Percentiles rank a stretch among this genome's conserved stretches.
These are phyloP conservation scores for Melanerpes aurifrons DNA, from an alignment of 2,113 vertebrate genomes.

Conservation along the genomic window DNA sequence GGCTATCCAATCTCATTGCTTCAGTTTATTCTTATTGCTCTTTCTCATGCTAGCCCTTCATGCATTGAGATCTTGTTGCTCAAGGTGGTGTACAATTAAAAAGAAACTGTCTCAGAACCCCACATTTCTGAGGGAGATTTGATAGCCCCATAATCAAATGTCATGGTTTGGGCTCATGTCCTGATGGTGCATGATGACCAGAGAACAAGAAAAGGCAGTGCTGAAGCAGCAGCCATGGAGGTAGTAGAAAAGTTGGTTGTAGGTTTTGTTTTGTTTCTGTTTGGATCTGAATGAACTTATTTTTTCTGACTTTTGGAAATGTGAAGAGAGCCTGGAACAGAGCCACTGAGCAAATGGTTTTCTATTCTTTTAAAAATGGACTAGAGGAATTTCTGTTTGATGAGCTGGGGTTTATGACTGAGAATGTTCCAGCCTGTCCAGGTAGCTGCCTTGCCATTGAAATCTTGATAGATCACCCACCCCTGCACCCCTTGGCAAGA, in stretches of 20 bases:
- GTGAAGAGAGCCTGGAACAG: neutral
- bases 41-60: neutral
- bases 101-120: neutral
- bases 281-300: neutral
- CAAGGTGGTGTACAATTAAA: neutral
- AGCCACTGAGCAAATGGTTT: neutral
- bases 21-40: neutral
- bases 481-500: neutral
- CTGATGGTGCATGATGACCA: fast-evolving
- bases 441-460: neutral
- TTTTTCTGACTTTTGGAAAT: neutral
- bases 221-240: neutral
- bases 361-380: neutral
- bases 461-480: neutral
- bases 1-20: neutral
- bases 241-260: neutral
- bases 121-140: neutral
- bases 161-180: neutral
- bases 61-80: neutral
- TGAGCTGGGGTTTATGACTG: neutral
- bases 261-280: neutral
- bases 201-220: neutral
- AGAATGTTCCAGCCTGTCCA: neutral
- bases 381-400: neutral
- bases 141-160: neutral